Evolutionary conservation across 2,797 vertebrate genomes (phyloP), one percentile per base, ranked within the genome.

Genomic region (Enteromius anoplus): DNA sequence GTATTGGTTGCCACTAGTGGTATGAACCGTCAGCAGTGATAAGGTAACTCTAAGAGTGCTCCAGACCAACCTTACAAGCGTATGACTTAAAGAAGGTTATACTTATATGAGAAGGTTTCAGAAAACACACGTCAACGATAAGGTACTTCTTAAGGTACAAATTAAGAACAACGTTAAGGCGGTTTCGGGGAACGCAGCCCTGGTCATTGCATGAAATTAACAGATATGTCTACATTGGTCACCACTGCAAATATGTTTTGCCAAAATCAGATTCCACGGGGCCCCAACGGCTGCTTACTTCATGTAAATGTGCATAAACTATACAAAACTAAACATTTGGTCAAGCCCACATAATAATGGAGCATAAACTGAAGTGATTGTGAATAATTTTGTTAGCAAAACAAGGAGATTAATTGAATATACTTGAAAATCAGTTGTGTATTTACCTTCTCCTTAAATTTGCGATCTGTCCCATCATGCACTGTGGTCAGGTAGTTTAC

Each of bases 401-500:
- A 6, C 19, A 42, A 45, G 3, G 14, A 23, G 17, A 32, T 21
- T 26, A 19, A 19, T 5, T 37, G 5, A 26, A 65, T 15, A 37
- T 23, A 0, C 12, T 14, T 70, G 26, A 5, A 70, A 90, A 93
- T 92, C 91, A 92, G 92, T 69, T 92, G 87, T 42, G 34, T 9
- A 45, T 87, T 91, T 68, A 88, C 93, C 84, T 92, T 95, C 65
- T 96, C 94, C 72, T 90, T 73, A 37, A 95, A 90, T 78, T 96
- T 96, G 69, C 94, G 93, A 55, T 97, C 94, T 81, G 95, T 96
- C 1, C 96, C 89, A n/a, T 97, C 96, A 78, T 95, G 94, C 81
- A 96, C 93, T 0, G 96, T 97, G 0, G 96, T 96, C 90, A 97
- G 91, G 87, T 97, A 97, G 90, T 97, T 95, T 62, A 95, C 94